Evolutionary conservation across 2,888 invertebrate species (phyloP), one percentile per base, ranked within the genome.

Genomic region (Lepetodrilus schrolli): DNA sequence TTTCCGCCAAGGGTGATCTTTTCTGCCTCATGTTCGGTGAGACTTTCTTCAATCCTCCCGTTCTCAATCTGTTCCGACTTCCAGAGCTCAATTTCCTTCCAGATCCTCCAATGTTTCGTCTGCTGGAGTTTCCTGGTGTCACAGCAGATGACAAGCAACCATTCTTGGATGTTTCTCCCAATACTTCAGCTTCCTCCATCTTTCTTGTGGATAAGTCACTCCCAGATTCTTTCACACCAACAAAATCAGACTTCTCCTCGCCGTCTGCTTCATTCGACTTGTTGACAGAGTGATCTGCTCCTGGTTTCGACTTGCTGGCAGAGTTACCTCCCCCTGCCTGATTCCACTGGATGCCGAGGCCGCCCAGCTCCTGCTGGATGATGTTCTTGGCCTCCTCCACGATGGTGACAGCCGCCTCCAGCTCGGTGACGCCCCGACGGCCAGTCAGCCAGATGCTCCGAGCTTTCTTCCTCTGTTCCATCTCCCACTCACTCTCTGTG

Each of bases 331-430:
- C n/a, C n/a, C 30, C 51, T 23, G 38, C 66, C 21, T 17, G 21
- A 51, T 77, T 79, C 89, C 88, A 89, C 77, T 83, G 75, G 48
- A 90, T 83, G 5, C 87, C 89, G 23, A 86, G 72, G 36, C 84
- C 83, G 1, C 86, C 87, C 4, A 90, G 79, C 74, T 90, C 90
- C 8, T 86, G 92, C 88, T 93, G 91, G 5, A 94, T 89, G 74
- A 93, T 93, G 81, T 92, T 92, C 86, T 96, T 93, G 30, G 97
- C 96, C 91, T 96, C 96, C 20, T 91, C 87, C 21, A 96, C 94
- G 21, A 98, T 92, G 80, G 95, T 92, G 75, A 92, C 91, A 2
- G 98, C 96, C 4, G 96, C 97, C 91, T 97, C 94, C 72, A 92
- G 92, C 71, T 95, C 94, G 0, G 96, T 95, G 82, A 97, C 90